phyloP scores from a whole-genome alignment of 2,113 vertebrate species.

The Desmodus rotundus region DNA sequence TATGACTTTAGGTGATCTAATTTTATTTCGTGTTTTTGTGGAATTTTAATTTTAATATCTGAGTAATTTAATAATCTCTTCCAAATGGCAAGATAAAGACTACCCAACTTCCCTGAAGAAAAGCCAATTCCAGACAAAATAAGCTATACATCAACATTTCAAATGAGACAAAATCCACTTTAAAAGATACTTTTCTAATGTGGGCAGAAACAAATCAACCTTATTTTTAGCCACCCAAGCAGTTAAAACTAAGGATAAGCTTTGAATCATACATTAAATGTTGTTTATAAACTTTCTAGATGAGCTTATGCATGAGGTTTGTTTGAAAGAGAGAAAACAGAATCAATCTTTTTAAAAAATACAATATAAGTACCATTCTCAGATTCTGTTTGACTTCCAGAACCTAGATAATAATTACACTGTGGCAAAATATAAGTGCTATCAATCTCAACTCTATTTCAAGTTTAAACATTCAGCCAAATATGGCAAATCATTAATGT shows the following conservation, averaged over 20 bases:
- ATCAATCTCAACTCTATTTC: not conserved
- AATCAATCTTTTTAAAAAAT: constrained; percentile 12
- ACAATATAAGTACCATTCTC: not conserved
- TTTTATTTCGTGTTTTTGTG: not conserved
- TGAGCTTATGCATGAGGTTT: constrained; percentile 38
- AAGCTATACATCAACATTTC: not conserved
- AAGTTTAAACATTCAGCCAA: not conserved
- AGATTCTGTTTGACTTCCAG: constrained; percentile 9
- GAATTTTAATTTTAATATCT: not conserved
- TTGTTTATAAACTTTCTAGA: constrained; percentile 68
- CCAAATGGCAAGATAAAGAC: not conserved
- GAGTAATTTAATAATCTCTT: not conserved
- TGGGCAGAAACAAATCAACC: constrained; percentile 1
- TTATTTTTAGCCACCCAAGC: constrained; percentile 66
- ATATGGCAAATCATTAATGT: not conserved
- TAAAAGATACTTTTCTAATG: constrained; percentile 59
- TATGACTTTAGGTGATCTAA: not conserved
- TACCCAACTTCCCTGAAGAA: not conserved
- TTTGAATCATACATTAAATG: constrained; percentile 54
- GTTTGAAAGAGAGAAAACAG: constrained; percentile 56
- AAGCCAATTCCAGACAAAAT: not conserved
- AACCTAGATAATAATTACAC: not conserved
- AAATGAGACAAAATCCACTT: constrained; percentile 38
- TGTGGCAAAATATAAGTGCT: not conserved
- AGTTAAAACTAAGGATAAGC: constrained; percentile 72